These are phyloP conservation scores for Tachina fera DNA, from an alignment of 2,888 invertebrate genomes.

Conservation along the genomic window DNA sequence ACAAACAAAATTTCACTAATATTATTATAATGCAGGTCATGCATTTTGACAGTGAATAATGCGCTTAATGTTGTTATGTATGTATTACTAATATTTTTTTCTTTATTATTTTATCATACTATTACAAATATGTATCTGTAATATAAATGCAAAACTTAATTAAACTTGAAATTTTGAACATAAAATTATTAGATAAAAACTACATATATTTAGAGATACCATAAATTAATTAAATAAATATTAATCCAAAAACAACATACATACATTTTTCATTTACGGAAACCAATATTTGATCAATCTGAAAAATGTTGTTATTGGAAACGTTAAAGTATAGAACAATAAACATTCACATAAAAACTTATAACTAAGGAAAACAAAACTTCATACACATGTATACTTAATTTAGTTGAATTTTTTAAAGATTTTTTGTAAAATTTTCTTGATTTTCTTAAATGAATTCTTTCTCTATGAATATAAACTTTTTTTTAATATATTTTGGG, in stretches of 20 bases:
- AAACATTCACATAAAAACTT: slow-evolving; percentile 31
- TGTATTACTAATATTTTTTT: slow-evolving; percentile 32
- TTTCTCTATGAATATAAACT: too few relatives aligned
- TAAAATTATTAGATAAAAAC: slow-evolving; percentile 27
- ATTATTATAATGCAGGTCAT: too few relatives aligned
- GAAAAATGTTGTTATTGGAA: slow-evolving; percentile 58
- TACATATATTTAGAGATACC: slow-evolving; percentile 38
- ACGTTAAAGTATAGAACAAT: slow-evolving; percentile 37
- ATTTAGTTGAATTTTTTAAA: not conserved
- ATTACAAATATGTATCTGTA: slow-evolving; percentile 52
- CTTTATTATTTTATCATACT: slow-evolving; percentile 41
- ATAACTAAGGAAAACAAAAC: not conserved
- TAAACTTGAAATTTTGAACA: slow-evolving; percentile 31
- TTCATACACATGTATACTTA: not conserved
- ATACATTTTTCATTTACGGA: not conserved
- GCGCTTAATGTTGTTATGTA: slow-evolving; percentile 34
- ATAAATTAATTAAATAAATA: slow-evolving; percentile 38
- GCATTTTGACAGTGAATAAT: too few relatives aligned
- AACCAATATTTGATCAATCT: not conserved
- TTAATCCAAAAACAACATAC: slow-evolving; percentile 55
- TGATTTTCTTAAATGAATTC: not conserved
- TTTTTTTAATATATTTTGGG: too few relatives aligned
- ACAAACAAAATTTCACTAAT: too few relatives aligned
- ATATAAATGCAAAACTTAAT: slow-evolving; percentile 70
- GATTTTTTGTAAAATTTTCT: not conserved